phyloP scores from a whole-genome alignment of 2,797 vertebrate genomes.

The Rhincodon typus region DNA sequence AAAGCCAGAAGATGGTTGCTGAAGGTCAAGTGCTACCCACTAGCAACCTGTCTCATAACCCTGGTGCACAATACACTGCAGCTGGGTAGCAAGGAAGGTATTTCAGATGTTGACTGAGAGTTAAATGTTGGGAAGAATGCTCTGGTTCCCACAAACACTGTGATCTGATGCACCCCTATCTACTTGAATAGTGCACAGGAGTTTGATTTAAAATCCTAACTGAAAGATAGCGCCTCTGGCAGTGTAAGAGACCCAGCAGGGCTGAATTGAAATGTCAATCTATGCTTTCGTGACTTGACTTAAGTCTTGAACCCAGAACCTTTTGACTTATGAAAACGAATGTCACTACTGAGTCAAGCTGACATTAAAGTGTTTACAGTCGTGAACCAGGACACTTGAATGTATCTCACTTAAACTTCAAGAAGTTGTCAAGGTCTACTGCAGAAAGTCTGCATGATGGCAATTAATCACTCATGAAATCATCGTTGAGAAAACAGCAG shows the following conservation, averaged over 20 bases:
- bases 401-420: background rate
- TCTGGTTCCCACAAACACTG: no score
- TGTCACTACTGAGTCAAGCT: constrained; percentile 3
- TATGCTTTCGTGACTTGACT: background rate
- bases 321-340: background rate
- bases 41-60: background rate
- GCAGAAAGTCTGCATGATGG: background rate
- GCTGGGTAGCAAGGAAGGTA: background rate
- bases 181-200: background rate
- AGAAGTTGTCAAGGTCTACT: background rate
- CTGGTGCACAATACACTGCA: background rate
- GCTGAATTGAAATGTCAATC: background rate
- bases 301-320: background rate
- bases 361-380: constrained; percentile 24
- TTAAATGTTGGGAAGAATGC: background rate
- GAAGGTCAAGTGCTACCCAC: background rate
- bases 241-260: background rate
- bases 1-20: background rate
- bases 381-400: background rate
- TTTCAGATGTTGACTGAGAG: background rate
- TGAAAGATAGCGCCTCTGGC: background rate
- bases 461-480: background rate
- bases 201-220: background rate
- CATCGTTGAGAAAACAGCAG: background rate
- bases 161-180: background rate